A percentile compares a stretch with the other conserved stretches of the same genome.
These are phyloP conservation scores for Oxyruncus cristatus DNA, from an alignment of 2,113 vertebrate species.

Conservation along the genomic window DNA sequence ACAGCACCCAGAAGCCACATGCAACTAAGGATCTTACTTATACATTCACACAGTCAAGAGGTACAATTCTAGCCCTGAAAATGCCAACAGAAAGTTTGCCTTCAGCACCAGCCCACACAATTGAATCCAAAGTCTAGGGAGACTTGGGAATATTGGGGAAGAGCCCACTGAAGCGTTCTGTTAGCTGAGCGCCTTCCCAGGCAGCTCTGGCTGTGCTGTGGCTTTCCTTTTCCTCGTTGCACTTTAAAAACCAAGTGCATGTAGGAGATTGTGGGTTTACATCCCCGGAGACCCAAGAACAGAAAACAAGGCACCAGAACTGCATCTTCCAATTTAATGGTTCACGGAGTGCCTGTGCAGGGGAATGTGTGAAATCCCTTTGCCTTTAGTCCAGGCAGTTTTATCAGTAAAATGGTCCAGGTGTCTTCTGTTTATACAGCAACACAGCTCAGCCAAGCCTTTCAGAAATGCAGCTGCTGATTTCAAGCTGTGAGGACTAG, in stretches of 20 bases:
- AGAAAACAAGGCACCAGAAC: not conserved
- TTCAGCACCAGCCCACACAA: not conserved
- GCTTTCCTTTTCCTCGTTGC: not conserved
- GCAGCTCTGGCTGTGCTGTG: not conserved
- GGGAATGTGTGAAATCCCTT: not conserved
- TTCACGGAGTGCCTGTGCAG: not conserved
- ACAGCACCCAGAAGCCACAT: rapidly evolving
- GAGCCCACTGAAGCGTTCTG: not conserved
- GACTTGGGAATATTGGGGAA: not conserved
- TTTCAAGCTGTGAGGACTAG: not conserved
- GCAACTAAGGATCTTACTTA: not conserved
- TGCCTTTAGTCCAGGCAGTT: not conserved
- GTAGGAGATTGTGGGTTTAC: not conserved
- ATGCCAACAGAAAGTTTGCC: rapidly evolving
- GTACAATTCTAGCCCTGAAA: not conserved
- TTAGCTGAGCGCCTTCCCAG: not conserved
- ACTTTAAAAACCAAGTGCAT: not conserved
- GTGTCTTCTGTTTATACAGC: not conserved
- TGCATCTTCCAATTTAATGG: not conserved
- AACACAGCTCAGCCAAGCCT: not conserved
- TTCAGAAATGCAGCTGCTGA: not conserved
- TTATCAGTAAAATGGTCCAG: not conserved
- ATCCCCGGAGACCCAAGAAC: not conserved
- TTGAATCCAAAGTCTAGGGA: not conserved
- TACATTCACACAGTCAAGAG: not conserved